Conservation (phyloP, 1,140 invertebrate species). For the Drosophila nebulosa region DNA sequence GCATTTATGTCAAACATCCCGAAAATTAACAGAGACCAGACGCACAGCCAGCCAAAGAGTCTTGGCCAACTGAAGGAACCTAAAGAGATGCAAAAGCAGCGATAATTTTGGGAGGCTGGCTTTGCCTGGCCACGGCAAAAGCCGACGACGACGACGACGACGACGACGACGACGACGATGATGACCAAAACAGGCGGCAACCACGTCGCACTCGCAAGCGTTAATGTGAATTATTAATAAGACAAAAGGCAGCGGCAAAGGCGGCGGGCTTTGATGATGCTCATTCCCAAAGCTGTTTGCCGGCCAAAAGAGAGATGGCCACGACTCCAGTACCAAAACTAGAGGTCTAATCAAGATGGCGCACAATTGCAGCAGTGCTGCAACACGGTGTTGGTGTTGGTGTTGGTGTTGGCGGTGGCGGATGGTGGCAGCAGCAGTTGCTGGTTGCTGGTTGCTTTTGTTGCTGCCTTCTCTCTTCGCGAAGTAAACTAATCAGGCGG, state of each 20-base stretch:
- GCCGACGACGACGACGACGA: no score
- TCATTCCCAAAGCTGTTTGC: neutral
- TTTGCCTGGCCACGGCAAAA: slow-evolving; percentile 43
- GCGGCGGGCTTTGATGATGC: slow-evolving; percentile 64
- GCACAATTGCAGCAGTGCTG: slow-evolving; percentile 45
- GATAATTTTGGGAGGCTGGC: slow-evolving; percentile 68
- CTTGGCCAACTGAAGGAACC: neutral
- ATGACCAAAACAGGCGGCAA: slow-evolving; percentile 57
- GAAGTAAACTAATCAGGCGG: slow-evolving; percentile 80
- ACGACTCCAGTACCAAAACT: slow-evolving; percentile 23
- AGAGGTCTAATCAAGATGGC: slow-evolving; percentile 70
- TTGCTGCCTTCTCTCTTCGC: slow-evolving; percentile 25
- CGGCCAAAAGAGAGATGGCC: slow-evolving; percentile 21
- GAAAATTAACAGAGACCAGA: slow-evolving; percentile 12
- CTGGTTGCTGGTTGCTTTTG: slow-evolving; percentile 25
- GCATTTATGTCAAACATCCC: slow-evolving; percentile 66
- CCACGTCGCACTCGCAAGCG: slow-evolving; percentile 77
- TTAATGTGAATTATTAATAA: slow-evolving; percentile 81
- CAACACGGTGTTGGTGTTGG: no score
- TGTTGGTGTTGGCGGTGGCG: no score
- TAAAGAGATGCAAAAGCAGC: slow-evolving; percentile 32
- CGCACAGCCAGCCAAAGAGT: neutral
- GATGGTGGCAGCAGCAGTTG: neutral
- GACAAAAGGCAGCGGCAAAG: slow-evolving; percentile 78
- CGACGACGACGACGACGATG: no score